Conservation (phyloP, 2,797 vertebrate genomes). For the Anabas testudineus region DNA sequence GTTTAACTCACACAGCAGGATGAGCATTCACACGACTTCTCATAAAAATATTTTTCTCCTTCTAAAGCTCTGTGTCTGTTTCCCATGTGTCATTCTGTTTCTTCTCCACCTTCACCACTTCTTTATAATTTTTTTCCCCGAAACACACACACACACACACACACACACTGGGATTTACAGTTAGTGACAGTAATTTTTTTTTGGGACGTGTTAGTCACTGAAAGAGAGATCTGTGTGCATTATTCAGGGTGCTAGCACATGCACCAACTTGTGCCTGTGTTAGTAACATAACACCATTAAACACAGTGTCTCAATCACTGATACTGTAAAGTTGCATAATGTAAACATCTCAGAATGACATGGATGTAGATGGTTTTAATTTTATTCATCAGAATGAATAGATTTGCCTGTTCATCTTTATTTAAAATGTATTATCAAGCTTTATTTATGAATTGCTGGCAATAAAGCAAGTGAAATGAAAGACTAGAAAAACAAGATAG, state of each 20-base stretch:
- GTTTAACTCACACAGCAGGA: slow-evolving; percentile 40
- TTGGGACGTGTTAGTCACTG: slow-evolving; percentile 49
- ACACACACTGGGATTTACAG: slow-evolving; percentile 6
- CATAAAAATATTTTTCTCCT: slow-evolving; percentile 11
- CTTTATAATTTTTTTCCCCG: neutral
- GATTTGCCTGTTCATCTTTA: neutral
- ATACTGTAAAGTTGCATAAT: neutral
- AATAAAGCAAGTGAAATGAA: neutral
- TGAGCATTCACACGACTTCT: slow-evolving; percentile 17
- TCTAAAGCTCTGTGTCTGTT: slow-evolving; percentile 2
- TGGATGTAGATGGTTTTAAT: neutral
- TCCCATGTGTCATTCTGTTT: neutral
- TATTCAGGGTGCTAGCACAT: slow-evolving; percentile 3
- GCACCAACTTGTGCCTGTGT: slow-evolving; percentile 11
- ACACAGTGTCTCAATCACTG: neutral
- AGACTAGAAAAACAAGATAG: neutral
- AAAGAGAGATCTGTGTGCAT: slow-evolving; percentile 4
- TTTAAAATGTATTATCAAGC: no score
- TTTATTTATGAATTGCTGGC: neutral
- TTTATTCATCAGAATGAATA: slow-evolving; percentile 21
- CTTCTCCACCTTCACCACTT: slow-evolving; percentile 13
- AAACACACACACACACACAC: neutral
- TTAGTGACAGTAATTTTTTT: slow-evolving; percentile 24
- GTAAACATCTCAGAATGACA: slow-evolving; percentile 2
- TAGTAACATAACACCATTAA: neutral